Conservation (phyloP, 2,888 invertebrate genomes). For the Himalopsyche anomala region DNA sequence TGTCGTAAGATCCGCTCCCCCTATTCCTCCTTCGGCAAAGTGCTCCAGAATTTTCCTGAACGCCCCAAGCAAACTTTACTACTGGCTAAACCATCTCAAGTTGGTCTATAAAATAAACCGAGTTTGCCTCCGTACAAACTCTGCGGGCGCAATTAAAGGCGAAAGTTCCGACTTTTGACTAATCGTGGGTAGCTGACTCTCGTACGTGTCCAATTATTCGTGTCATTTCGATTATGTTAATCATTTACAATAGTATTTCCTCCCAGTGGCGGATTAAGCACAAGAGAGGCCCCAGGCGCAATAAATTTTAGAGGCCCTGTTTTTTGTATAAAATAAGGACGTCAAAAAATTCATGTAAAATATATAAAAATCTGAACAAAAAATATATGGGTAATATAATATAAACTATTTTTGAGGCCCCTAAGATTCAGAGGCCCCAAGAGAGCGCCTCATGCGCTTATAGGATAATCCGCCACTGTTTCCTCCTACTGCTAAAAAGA, state of each 20-base stretch:
- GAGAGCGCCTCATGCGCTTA: too few species aligned
- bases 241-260: neutral
- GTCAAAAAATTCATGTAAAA: too few species aligned
- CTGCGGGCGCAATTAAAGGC: slow-evolving; percentile 56
- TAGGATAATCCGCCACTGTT: too few species aligned
- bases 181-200: slow-evolving; percentile 52
- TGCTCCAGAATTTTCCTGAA: slow-evolving; percentile 1
- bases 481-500: too few species aligned
- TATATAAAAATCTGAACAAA: too few species aligned
- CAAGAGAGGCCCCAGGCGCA: too few species aligned
- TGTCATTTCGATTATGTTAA: slow-evolving; percentile 49
- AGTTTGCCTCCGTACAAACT: slow-evolving; percentile 33
- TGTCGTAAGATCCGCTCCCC: neutral
- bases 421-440: too few species aligned
- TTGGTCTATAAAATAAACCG: slow-evolving; percentile 47
- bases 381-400: too few species aligned
- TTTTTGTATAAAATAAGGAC: too few species aligned
- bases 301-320: too few species aligned
- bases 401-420: too few species aligned
- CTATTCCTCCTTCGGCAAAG: neutral
- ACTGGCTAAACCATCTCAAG: slow-evolving; percentile 37
- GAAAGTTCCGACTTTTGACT: slow-evolving; percentile 61
- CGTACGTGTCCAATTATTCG: neutral
- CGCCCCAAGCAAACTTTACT: slow-evolving; percentile 16
- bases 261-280: too few species aligned